Conservation (phyloP, 2,797 vertebrate species). For the Tauraco hartlaubi region DNA sequence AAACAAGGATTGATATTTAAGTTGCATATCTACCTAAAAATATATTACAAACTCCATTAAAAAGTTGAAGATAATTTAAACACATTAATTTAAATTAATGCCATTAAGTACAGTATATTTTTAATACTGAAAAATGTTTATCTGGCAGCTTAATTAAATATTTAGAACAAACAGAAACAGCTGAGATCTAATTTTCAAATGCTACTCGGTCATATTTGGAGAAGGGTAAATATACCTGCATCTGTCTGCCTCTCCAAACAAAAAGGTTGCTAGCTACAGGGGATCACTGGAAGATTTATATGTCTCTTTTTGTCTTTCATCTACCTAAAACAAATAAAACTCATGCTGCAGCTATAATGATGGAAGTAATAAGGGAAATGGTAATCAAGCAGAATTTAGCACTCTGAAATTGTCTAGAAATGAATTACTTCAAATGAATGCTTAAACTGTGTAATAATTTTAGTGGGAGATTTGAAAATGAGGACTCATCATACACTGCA, state of each 20-base stretch:
- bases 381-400: conserved; percentile 34
- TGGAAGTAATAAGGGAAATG: conserved; percentile 9
- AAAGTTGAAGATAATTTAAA: background rate
- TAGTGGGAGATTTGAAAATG: background rate
- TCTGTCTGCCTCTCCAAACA: background rate
- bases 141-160: background rate
- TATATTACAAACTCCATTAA: background rate
- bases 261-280: background rate
- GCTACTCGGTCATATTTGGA: background rate
- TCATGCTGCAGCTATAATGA: background rate
- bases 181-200: background rate
- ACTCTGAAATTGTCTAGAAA: background rate
- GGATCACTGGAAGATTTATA: background rate
- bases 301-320: background rate
- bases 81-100: background rate
- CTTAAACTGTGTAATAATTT: conserved; percentile 23
- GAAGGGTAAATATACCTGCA: background rate
- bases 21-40: background rate
- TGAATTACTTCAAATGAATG: conserved; percentile 17
- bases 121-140: background rate
- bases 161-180: conserved; percentile 6
- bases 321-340: conserved; percentile 34
- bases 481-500: background rate
- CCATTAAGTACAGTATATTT: background rate
- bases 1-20: background rate